Percentiles rank a stretch among this genome's conserved stretches.
Conservation (phyloP, 2,797 vertebrate species). For the Poeciliopsis turneri region DNA sequence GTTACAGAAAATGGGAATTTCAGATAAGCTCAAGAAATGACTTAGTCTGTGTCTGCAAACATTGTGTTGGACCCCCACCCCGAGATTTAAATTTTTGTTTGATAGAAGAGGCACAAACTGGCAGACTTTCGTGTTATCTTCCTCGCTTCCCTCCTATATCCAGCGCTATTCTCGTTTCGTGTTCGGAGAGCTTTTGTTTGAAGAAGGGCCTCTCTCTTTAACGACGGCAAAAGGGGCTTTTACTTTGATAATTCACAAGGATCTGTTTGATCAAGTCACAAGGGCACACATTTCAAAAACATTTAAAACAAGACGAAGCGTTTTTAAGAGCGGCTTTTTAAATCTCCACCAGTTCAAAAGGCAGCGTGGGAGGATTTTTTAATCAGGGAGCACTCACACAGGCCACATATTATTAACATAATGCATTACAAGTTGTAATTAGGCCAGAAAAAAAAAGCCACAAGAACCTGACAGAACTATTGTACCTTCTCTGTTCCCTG, state of each 20-base stretch:
- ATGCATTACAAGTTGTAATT: constrained; percentile 66
- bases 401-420: constrained; percentile 66
- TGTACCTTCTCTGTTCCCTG: constrained; percentile 36
- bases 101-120: constrained; percentile 11
- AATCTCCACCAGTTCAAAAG: constrained; percentile 65
- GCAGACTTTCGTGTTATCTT: constrained; percentile 22
- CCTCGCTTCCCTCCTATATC: not conserved
- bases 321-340: constrained; percentile 50
- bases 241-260: constrained; percentile 59
- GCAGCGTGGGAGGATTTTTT: constrained; percentile 68
- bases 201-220: constrained; percentile 40
- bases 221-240: constrained; percentile 47
- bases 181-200: constrained; percentile 48
- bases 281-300: constrained; percentile 56
- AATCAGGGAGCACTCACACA: constrained; percentile 51
- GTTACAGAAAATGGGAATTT: too few relatives aligned
- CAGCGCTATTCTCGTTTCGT: constrained; percentile 11
- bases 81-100: not conserved
- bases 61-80: not conserved
- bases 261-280: constrained; percentile 68
- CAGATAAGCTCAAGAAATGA: not conserved
- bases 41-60: not conserved
- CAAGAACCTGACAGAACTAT: constrained; percentile 24
- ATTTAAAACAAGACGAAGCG: constrained; percentile 34
- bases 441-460: constrained; percentile 33